phyloP scores from a whole-genome alignment of 2,113 vertebrate genomes.

The Chascanopsetta lugubris region DNA sequence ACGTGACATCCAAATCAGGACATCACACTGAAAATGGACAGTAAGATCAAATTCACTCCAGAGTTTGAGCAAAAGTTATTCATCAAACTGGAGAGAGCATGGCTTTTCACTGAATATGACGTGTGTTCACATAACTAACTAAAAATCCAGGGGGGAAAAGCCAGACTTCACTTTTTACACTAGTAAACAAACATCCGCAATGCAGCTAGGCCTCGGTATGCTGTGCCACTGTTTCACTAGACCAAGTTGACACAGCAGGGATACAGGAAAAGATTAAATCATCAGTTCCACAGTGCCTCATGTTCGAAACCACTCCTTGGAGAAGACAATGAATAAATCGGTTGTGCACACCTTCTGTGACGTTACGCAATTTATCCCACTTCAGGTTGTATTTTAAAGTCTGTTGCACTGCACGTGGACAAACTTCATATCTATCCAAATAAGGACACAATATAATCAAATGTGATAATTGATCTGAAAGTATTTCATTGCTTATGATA shows the following conservation, averaged over 20 bases:
- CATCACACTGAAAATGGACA: too few species aligned
- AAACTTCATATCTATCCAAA: conserved; percentile 4
- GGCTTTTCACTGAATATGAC: neutral
- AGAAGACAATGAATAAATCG: neutral
- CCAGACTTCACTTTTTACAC: neutral
- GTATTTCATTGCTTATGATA: too few species aligned
- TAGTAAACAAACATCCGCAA: neutral
- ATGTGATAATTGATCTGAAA: neutral
- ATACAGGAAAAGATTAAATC: neutral
- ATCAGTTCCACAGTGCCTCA: neutral
- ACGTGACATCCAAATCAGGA: neutral
- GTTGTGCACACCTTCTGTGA: neutral
- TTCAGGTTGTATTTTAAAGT: neutral
- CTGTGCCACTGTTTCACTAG: neutral
- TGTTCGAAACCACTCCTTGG: conserved; percentile 6
- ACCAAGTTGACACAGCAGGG: neutral
- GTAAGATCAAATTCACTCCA: too few species aligned
- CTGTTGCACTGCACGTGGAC: neutral
- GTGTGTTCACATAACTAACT: neutral
- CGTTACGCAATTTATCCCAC: conserved; percentile 6
- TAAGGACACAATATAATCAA: conserved; percentile 6
- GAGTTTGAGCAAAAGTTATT: too few species aligned
- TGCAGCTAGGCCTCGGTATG: neutral
- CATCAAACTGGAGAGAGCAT: neutral
- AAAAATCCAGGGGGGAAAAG: neutral